Evolutionary conservation across 1,140 invertebrate species (phyloP).

Genomic region (Arctopsyche grandis): DNA sequence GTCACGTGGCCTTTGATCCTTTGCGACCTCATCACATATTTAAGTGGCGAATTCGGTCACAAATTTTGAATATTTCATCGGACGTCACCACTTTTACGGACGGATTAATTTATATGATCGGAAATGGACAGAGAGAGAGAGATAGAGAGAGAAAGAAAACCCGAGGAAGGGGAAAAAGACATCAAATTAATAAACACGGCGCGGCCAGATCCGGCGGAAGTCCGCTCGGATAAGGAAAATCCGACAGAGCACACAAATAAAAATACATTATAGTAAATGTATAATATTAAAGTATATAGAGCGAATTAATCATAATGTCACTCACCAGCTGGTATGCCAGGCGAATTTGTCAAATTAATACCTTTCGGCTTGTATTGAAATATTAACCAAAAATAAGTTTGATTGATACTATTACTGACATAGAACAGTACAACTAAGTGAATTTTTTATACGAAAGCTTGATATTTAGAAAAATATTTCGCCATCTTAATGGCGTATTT

Average conservation of each 20-base stretch:
- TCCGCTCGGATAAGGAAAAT: constrained; percentile 30
- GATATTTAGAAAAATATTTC: too few species aligned
- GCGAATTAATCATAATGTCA: too few species aligned
- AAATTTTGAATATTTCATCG: constrained; percentile 50
- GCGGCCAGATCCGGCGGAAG: constrained; percentile 14
- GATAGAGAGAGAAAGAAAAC: background rate
- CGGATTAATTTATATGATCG: constrained; percentile 45
- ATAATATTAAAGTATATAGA: too few species aligned
- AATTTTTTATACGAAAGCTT: too few species aligned
- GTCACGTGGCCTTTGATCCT: constrained; percentile 8
- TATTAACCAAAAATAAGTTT: too few species aligned
- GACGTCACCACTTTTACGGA: constrained; percentile 39
- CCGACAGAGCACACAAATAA: background rate
- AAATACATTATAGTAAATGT: background rate
- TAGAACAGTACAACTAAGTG: too few species aligned
- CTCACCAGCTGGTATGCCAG: too few species aligned
- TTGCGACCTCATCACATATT: background rate
- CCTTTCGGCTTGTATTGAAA: too few species aligned
- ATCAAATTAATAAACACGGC: constrained; percentile 45
- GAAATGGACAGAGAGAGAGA: background rate
- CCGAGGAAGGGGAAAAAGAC: background rate
- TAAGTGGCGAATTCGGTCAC: constrained; percentile 37
- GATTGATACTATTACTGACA: too few species aligned
- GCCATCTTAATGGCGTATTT: too few species aligned
- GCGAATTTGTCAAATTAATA: too few species aligned